Evolutionary conservation across 1,140 invertebrate genomes (phyloP).

Genomic region (Armadillidium nasatum): DNA sequence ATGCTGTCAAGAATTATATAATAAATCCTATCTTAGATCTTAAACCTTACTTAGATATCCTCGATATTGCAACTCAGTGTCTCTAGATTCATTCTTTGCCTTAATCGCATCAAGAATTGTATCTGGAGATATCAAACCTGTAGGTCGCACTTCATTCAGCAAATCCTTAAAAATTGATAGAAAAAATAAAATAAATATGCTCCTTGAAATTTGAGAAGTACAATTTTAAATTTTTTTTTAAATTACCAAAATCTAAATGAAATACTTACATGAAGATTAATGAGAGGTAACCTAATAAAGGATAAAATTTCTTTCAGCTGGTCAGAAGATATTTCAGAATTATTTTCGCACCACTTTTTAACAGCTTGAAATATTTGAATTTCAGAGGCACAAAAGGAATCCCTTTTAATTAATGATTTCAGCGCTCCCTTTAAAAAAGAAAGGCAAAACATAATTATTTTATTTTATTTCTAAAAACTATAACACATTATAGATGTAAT

Average conservation of each 20-base stretch:
- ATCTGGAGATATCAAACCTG: conserved; percentile 78
- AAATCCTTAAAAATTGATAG: conserved; percentile 76
- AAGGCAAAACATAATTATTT: too few species aligned
- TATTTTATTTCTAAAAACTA: too few species aligned
- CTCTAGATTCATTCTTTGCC: conserved; percentile 67
- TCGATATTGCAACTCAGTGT: conserved; percentile 59
- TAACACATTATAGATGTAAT: too few species aligned
- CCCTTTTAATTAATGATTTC: conserved; percentile 69
- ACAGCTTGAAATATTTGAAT: conserved; percentile 91
- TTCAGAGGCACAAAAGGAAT: conserved; percentile 94
- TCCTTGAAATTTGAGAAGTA: too few species aligned
- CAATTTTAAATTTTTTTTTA: too few species aligned
- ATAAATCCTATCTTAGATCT: conserved; percentile 17
- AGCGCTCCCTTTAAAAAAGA: conserved; percentile 59
- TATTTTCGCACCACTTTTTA: conserved; percentile 72
- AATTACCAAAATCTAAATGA: too few species aligned
- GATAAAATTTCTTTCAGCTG: conserved; percentile 46
- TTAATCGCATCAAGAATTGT: conserved; percentile 90
- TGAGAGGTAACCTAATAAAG: conserved; percentile 75
- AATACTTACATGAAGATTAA: conserved; percentile 54
- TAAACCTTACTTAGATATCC: conserved; percentile 62
- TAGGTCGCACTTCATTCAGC: conserved; percentile 77
- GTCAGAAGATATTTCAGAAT: conserved; percentile 61
- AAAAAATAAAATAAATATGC: too few species aligned
- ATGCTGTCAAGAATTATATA: too few species aligned